Conservation (phyloP, 2,113 vertebrate species). For the Atlantisia rogersi region DNA sequence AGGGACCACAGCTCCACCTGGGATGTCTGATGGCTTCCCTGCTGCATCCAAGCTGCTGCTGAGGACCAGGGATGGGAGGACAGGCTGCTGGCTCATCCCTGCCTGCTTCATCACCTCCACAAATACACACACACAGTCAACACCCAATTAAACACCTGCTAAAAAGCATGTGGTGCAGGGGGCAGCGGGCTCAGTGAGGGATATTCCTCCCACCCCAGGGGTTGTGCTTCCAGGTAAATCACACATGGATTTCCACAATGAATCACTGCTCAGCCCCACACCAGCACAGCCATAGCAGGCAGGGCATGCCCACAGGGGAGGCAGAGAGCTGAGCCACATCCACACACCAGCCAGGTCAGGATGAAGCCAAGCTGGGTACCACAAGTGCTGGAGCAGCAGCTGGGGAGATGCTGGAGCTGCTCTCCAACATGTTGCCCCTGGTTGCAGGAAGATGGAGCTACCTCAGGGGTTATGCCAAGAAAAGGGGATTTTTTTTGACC, state of each 20-base stretch:
- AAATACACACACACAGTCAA: no score
- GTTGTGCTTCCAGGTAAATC: neutral
- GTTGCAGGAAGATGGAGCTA: neutral
- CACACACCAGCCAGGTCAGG: neutral
- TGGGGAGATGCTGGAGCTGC: neutral
- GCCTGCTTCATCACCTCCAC: neutral
- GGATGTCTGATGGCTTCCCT: neutral
- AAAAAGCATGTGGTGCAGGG: neutral
- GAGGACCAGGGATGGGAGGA: neutral
- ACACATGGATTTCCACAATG: neutral
- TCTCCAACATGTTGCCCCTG: neutral
- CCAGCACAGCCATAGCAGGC: rapidly evolving
- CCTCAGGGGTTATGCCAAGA: neutral
- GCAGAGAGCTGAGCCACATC: neutral
- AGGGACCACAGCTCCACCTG: neutral
- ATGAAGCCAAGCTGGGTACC: neutral
- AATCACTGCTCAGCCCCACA: rapidly evolving
- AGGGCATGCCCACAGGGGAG: neutral
- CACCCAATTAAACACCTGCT: neutral
- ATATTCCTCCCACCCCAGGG: neutral
- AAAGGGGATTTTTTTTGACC: neutral
- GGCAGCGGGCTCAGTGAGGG: rapidly evolving
- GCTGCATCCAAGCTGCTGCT: neutral
- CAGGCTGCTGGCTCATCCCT: neutral
- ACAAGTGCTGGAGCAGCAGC: neutral